Percentiles rank a stretch among this genome's conserved stretches.
These are phyloP conservation scores for Hippopotamyrus pictus DNA, from an alignment of 2,797 vertebrate species.

Conservation along the genomic window DNA sequence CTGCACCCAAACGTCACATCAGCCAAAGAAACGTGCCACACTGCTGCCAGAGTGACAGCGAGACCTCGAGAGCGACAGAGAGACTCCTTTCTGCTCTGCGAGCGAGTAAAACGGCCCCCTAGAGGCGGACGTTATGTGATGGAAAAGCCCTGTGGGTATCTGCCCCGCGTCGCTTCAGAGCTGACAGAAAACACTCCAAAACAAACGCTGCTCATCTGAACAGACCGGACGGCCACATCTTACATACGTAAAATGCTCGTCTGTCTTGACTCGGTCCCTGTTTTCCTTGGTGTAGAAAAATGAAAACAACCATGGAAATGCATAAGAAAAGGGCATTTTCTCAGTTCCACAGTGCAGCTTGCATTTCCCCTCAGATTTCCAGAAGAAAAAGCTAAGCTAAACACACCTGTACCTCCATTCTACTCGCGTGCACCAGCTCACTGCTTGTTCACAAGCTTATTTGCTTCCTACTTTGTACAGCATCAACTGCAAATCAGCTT, in stretches of 20 bases:
- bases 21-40: background rate
- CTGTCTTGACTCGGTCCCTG: background rate
- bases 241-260: background rate
- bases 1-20: background rate
- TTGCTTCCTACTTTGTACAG: slow-evolving; percentile 35
- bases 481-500: slow-evolving; percentile 13
- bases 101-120: background rate
- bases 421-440: background rate
- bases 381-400: background rate
- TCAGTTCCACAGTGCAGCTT: background rate
- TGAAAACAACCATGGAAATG: background rate
- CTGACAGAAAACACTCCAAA: background rate
- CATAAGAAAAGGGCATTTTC: background rate
- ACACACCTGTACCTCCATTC: background rate
- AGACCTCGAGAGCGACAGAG: background rate
- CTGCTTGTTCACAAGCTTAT: background rate
- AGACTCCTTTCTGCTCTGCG: background rate
- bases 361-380: background rate
- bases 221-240: background rate
- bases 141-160: background rate
- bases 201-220: background rate
- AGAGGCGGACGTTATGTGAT: background rate
- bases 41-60: background rate
- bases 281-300: background rate
- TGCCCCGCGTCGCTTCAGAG: background rate